Percentiles rank a stretch among this genome's conserved stretches.
Conservation (phyloP, 2,797 vertebrate genomes). For the Geotrypetes seraphini region DNA sequence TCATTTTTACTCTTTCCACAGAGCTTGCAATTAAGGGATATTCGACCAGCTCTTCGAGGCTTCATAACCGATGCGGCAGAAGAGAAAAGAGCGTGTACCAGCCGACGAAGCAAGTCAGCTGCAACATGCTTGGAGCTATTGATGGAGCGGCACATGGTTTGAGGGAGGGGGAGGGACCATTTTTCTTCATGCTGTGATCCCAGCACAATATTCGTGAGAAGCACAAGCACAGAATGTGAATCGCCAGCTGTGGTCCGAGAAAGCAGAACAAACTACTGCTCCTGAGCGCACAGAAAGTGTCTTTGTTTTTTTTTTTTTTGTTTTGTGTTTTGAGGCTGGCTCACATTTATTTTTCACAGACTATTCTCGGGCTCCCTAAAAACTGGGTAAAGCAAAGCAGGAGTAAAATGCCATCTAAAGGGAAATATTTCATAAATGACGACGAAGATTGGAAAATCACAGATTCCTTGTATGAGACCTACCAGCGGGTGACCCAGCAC, state of each 20-base stretch:
- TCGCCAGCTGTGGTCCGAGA: background rate
- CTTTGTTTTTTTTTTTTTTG: too few relatives aligned
- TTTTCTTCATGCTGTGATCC: background rate
- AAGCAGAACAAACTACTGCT: accelerated
- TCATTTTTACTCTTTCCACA: background rate
- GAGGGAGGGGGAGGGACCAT: conserved; percentile 2
- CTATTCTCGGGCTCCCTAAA: too few relatives aligned
- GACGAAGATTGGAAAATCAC: conserved; percentile 68
- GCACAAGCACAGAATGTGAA: background rate
- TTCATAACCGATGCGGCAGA: conserved; percentile 1
- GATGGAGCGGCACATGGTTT: conserved; percentile 10
- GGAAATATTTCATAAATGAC: conserved; percentile 86
- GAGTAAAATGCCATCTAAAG: conserved; percentile 82
- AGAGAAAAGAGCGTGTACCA: background rate
- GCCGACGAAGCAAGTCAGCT: background rate
- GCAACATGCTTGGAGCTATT: background rate
- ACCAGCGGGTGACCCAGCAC: conserved; percentile 79
- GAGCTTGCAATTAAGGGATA: background rate
- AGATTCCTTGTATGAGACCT: conserved; percentile 76
- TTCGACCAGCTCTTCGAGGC: background rate
- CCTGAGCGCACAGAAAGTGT: background rate
- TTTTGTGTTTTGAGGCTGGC: too few relatives aligned
- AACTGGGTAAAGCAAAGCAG: too few relatives aligned
- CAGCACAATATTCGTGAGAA: conserved; percentile 16
- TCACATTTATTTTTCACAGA: too few relatives aligned